Percentiles rank a stretch among this genome's conserved stretches.
Conservation (phyloP, 2,888 invertebrate genomes). For the Andrena praecox region DNA sequence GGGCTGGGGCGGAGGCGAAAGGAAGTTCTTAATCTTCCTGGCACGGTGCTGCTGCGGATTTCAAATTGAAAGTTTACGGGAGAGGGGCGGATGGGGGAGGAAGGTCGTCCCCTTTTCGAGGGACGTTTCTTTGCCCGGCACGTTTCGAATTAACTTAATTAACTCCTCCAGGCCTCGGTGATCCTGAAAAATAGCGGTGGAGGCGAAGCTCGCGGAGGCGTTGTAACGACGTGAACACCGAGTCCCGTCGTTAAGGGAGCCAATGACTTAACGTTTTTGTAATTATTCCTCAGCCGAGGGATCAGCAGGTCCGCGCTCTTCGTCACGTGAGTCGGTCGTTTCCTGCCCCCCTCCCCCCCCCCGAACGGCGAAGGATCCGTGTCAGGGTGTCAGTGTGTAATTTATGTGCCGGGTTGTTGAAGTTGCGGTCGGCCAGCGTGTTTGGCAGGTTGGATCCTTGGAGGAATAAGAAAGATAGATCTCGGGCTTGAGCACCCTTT, state of each 20-base stretch:
- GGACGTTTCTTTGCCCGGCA: slow-evolving; percentile 16
- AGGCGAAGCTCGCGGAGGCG: neutral
- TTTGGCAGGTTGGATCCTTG: neutral
- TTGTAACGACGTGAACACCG: neutral
- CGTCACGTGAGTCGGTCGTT: neutral
- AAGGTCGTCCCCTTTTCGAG: neutral
- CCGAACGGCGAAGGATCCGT: neutral
- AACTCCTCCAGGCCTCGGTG: slow-evolving; percentile 18
- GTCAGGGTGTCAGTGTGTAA: neutral
- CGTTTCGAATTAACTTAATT: slow-evolving; percentile 66
- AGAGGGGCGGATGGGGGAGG: too few species aligned
- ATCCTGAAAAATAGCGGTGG: slow-evolving; percentile 10
- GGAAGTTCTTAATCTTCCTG: slow-evolving; percentile 63
- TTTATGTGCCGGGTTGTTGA: neutral
- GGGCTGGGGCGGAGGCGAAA: slow-evolving; percentile 18
- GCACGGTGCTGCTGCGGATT: slow-evolving; percentile 31
- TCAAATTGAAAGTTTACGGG: slow-evolving; percentile 58
- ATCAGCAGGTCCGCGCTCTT: slow-evolving; percentile 21
- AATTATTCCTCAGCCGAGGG: neutral
- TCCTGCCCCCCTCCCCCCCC: slow-evolving; percentile 10
- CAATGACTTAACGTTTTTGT: neutral
- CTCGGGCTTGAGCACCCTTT: too few species aligned
- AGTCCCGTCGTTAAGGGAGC: neutral
- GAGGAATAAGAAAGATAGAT: too few species aligned
- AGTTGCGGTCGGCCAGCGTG: too few species aligned